Base-by-base conservation (phyloP, 23 tunicate species). In the Corella eumyota region DNA sequence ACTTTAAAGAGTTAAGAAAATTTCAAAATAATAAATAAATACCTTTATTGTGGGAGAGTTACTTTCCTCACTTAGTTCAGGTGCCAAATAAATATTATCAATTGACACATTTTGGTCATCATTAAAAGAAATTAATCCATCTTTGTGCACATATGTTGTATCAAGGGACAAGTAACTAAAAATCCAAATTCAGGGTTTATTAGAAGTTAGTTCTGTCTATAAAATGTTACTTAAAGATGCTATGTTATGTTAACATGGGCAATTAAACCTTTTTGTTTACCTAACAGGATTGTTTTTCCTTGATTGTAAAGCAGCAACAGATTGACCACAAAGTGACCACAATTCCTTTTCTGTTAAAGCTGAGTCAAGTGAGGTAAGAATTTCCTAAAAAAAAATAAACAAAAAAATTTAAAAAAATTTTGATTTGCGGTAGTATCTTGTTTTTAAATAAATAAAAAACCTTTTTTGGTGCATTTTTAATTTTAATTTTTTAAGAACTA, bases 281-380 rank as follows among this genome's bases (percentile, higher is more conserved):
- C 44, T 57, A 28, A 75, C 11, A 9, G 59, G 40, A 5, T 56
- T 31, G 11, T 30, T 34, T 61, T 71, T 71, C 46, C 37, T 45
- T 6, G 77, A 29, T 36, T 57, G 57, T 25, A 75, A 21, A 7
- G 73, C 48, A 30, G 58, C 32, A 25, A 45, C 70, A 37, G 85
- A 66, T 66, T 85, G 85, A 35, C 77, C 95, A 85, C 95, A 85
- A 6, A 85, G 0, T 1, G 95, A 83, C 95, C 95, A 85, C 32
- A 85, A 40, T 31, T 85, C 95, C 24, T 77, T 66, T 66, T 85
- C 95, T 22, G 52, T 58, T 15, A 85, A 69, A 29, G 80, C 62
- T 7, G 85, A 77, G 28, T 85, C 71, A 6, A 85, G 48, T 15
- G 69, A 70, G 11, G 37, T 49, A 1, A 84, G 62, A 38, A 73